Percentiles rank a stretch among this genome's conserved stretches.
Evolutionary conservation across 2,888 invertebrate genomes (phyloP).

Genomic region (Eupithecia vulgata): DNA sequence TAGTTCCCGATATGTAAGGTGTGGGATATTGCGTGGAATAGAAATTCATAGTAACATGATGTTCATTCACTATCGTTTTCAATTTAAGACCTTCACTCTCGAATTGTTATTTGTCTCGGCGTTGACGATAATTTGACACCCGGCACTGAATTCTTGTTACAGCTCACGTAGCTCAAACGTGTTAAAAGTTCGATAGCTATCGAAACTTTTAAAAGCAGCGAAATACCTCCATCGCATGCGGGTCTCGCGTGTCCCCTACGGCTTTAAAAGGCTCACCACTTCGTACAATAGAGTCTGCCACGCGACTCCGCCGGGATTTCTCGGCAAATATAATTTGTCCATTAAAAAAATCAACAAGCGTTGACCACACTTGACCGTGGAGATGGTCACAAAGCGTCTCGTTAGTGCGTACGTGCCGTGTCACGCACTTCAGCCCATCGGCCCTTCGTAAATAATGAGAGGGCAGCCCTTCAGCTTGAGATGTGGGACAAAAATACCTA

Average conservation of each 20-base stretch:
- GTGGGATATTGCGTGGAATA: constrained; percentile 10
- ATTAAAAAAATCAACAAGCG: constrained; percentile 80
- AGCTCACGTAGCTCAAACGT: constrained; percentile 33
- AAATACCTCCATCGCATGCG: constrained; percentile 64
- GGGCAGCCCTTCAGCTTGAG: constrained; percentile 66
- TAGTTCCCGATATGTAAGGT: constrained; percentile 48
- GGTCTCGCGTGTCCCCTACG: constrained; percentile 63
- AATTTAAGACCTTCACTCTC: constrained; percentile 2
- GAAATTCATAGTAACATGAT: constrained; percentile 2
- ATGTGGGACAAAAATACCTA: constrained; percentile 48
- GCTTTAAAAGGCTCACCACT: constrained; percentile 73
- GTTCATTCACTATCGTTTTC: constrained; percentile 16
- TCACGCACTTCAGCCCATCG: constrained; percentile 81
- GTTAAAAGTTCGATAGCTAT: constrained; percentile 39
- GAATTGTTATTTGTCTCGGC: constrained; percentile 7
- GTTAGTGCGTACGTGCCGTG: constrained; percentile 83
- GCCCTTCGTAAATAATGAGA: constrained; percentile 84
- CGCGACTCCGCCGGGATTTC: constrained; percentile 65
- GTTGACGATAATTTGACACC: constrained; percentile 12
- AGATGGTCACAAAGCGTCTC: constrained; percentile 84
- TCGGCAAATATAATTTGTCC: constrained; percentile 79
- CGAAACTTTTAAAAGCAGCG: constrained; percentile 46
- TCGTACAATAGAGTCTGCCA: constrained; percentile 61
- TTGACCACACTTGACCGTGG: constrained; percentile 75
- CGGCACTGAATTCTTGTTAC: constrained; percentile 13